Evolutionary conservation across 2,888 invertebrate species (phyloP).

Genomic region (Sphaerolaimus hirsutus): DNA sequence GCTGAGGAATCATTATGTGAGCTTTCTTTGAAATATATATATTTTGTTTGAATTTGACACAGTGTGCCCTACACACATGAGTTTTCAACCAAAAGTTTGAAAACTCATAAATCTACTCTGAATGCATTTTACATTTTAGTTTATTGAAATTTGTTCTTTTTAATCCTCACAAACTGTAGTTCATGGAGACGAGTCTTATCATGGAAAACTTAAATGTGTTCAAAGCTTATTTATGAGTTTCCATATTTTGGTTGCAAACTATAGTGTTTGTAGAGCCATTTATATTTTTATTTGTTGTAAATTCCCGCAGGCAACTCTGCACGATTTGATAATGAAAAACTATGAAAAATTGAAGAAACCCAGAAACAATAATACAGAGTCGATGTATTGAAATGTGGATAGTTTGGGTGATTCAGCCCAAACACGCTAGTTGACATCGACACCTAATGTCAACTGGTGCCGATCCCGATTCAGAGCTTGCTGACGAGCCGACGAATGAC

Average conservation of each 20-base stretch:
- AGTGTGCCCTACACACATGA: background rate
- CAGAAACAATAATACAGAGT: conserved; percentile 47
- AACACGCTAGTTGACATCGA: too few relatives aligned
- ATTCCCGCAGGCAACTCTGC: conserved; percentile 47
- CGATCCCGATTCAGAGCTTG: too few relatives aligned
- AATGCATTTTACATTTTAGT: background rate
- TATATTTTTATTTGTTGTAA: background rate
- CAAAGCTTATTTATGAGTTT: too few relatives aligned
- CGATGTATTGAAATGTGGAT: conserved; percentile 28
- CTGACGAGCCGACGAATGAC: too few relatives aligned
- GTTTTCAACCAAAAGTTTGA: too few relatives aligned
- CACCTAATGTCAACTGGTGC: too few relatives aligned
- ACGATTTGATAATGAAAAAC: conserved; percentile 92
- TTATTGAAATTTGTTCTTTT: background rate
- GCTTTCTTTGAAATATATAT: background rate
- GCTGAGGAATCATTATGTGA: conserved; percentile 69
- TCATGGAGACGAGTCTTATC: too few relatives aligned
- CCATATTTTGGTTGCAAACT: too few relatives aligned
- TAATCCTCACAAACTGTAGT: too few relatives aligned
- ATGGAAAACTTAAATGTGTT: too few relatives aligned
- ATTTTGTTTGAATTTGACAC: background rate
- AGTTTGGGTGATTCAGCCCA: too few relatives aligned
- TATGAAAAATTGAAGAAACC: conserved; percentile 95
- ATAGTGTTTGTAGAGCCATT: background rate
- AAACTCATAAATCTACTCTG: too few relatives aligned